Conservation (phyloP, 1,140 invertebrate species). For the Pseudoatta argentina region DNA sequence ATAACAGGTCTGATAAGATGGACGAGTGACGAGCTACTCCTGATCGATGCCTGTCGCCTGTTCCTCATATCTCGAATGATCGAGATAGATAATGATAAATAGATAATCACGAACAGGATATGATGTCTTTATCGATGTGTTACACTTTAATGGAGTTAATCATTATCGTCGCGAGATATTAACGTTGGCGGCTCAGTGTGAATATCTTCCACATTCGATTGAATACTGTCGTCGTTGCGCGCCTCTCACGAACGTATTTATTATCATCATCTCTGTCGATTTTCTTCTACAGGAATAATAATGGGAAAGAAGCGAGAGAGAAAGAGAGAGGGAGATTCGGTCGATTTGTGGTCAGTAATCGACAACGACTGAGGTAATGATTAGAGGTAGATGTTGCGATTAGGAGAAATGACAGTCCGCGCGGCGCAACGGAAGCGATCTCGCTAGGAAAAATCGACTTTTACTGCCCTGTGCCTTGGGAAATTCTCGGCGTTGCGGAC, state of each 20-base stretch:
- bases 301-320: neutral
- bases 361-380: constrained; percentile 17
- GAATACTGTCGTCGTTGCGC: constrained; percentile 23
- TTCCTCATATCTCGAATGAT: constrained; percentile 1
- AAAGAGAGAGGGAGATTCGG: neutral
- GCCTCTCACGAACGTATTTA: neutral
- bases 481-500: constrained; percentile 6
- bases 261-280: constrained; percentile 12
- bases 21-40: constrained; percentile 1
- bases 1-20: constrained; percentile 52
- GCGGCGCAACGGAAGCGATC: constrained; percentile 47
- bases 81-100: constrained; percentile 6
- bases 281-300: constrained; percentile 22
- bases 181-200: constrained; percentile 32
- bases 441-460: constrained; percentile 38
- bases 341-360: constrained; percentile 15
- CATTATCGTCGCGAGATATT: constrained; percentile 13
- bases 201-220: constrained; percentile 8
- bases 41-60: constrained; percentile 6
- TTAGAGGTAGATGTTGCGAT: constrained; percentile 36
- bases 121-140: neutral
- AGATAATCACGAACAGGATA: constrained; percentile 35
- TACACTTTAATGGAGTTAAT: neutral
- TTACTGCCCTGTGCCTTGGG: constrained; percentile 9
- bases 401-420: constrained; percentile 46